Percentiles rank a stretch among this genome's conserved stretches.
phyloP scores from a whole-genome alignment of 2,113 vertebrate species.

The Eudyptes chrysolophus region DNA sequence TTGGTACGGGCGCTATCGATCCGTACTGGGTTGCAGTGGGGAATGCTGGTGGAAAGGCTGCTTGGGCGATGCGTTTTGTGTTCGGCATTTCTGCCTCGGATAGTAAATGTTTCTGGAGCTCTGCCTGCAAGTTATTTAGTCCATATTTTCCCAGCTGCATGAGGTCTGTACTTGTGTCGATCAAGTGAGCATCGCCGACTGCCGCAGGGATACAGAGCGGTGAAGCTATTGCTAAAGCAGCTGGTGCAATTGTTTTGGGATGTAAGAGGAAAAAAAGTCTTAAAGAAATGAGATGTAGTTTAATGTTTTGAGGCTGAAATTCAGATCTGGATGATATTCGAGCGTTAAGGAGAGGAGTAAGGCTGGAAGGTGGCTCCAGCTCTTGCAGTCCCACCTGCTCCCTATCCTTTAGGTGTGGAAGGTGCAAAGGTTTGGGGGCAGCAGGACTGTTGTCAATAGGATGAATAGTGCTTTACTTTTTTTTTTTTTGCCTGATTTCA shows the following conservation, averaged over 20 bases:
- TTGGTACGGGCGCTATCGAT: fast-evolving
- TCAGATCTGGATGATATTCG: neutral
- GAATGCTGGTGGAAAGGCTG: neutral
- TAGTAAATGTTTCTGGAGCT: neutral
- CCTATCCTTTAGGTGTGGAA: neutral
- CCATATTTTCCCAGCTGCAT: neutral
- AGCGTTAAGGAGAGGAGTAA: neutral
- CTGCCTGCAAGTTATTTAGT: neutral
- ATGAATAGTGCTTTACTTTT: neutral
- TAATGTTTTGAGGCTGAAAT: neutral
- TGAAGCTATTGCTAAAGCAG: neutral
- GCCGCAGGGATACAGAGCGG: fast-evolving
- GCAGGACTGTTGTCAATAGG: neutral
- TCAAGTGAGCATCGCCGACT: neutral
- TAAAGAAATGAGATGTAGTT: neutral
- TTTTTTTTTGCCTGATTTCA: neutral
- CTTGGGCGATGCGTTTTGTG: fast-evolving
- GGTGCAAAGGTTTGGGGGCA: neutral
- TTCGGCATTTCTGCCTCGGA: fast-evolving
- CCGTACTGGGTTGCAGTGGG: neutral
- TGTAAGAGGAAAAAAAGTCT: neutral
- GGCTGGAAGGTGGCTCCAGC: neutral
- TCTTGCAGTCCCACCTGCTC: neutral
- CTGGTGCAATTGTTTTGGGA: neutral
- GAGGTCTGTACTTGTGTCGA: fast-evolving